Conservation (phyloP, 2,113 vertebrate genomes). For the Aphyosemion australe region DNA sequence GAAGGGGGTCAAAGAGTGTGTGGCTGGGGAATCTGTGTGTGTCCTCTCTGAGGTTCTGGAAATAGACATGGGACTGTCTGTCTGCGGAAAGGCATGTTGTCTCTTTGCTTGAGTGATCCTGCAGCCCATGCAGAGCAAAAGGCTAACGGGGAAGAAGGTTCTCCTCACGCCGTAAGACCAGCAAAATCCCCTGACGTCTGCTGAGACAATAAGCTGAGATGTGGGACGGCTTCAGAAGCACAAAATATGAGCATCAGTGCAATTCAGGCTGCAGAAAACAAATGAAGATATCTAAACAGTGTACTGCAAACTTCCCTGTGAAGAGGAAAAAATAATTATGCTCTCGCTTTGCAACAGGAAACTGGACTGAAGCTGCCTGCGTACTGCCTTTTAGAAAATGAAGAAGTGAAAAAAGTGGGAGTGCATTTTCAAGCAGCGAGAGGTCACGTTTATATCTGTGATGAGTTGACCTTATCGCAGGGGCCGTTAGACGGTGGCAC, state of each 20-base stretch:
- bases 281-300: background rate
- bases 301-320: background rate
- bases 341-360: background rate
- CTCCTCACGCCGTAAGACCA: conserved; percentile 32
- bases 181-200: conserved; percentile 41
- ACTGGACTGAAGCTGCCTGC: background rate
- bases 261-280: background rate
- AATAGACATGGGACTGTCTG: conserved; percentile 78
- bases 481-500: conserved; percentile 7
- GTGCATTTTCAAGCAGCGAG: background rate
- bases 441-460: conserved; percentile 15
- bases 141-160: conserved; percentile 35
- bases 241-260: background rate
- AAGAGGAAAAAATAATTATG: conserved; percentile 11
- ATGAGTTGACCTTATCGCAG: conserved; percentile 26
- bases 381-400: background rate
- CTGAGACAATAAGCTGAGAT: conserved; percentile 37
- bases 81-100: conserved; percentile 71
- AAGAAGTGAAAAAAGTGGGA: conserved; percentile 18
- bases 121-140: conserved; percentile 27
- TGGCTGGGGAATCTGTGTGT: conserved; percentile 42
- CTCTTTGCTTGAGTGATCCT: conserved; percentile 64
- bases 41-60: conserved; percentile 57
- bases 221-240: background rate
- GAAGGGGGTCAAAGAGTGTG: conserved; percentile 56